Evolutionary conservation across 2,888 invertebrate species (phyloP).

Genomic region (Morpho helenor): DNA sequence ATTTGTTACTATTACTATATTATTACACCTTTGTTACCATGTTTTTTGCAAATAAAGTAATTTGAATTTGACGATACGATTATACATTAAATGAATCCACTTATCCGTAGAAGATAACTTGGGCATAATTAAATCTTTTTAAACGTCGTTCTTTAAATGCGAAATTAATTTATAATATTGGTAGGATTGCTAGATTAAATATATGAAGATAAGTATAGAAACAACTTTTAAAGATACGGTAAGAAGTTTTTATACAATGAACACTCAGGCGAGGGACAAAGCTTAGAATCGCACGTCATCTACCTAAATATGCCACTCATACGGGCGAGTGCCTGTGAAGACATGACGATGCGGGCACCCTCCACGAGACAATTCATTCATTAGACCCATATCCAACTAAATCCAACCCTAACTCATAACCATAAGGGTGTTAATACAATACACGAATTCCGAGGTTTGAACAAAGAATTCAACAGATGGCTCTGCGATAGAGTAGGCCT

Average conservation of each 20-base stretch:
- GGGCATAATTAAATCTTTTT: too few species aligned
- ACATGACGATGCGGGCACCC: conserved; percentile 22
- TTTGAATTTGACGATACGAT: too few species aligned
- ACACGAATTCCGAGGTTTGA: conserved; percentile 35
- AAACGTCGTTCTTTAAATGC: too few species aligned
- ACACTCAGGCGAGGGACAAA: background rate
- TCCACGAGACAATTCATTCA: conserved; percentile 20
- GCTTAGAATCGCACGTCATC: conserved; percentile 6
- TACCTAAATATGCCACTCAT: conserved; percentile 21
- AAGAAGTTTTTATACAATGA: background rate
- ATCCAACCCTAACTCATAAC: conserved; percentile 41
- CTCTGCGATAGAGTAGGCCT: conserved; percentile 47
- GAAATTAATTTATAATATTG: too few species aligned
- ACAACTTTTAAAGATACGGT: too few species aligned
- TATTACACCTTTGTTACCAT: too few species aligned
- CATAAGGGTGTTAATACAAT: conserved; percentile 40
- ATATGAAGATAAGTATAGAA: too few species aligned
- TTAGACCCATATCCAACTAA: conserved; percentile 44
- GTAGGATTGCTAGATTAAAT: too few species aligned
- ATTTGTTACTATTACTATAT: too few species aligned
- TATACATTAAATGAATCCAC: too few species aligned
- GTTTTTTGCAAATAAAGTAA: too few species aligned
- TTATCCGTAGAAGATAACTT: too few species aligned
- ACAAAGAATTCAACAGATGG: conserved; percentile 70
- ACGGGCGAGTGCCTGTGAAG: conserved; percentile 12